Evolutionary conservation across 2,797 vertebrate species (phyloP).

Genomic region (Morus bassanus): DNA sequence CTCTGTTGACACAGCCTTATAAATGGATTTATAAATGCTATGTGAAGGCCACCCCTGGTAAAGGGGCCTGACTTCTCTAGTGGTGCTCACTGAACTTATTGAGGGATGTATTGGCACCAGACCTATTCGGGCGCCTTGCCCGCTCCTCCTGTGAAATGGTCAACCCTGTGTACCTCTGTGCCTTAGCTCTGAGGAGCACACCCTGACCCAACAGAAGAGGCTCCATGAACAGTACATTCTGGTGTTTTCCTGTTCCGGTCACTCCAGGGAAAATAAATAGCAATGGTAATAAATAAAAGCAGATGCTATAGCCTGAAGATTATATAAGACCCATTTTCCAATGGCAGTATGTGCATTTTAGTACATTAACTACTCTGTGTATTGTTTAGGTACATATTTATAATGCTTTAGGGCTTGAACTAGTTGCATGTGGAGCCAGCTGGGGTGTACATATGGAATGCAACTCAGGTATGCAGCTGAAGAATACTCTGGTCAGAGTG

Average conservation of each 20-base stretch:
- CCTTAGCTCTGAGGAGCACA: not conserved
- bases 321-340: not conserved
- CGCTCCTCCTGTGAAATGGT: not conserved
- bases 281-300: not conserved
- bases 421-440: not conserved
- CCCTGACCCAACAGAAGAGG: not conserved
- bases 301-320: not conserved
- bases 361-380: not conserved
- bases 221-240: rapidly evolving
- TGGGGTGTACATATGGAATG: not conserved
- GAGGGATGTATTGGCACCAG: not conserved
- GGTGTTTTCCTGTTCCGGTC: not conserved
- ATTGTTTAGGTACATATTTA: not conserved
- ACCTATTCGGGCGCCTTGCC: not conserved
- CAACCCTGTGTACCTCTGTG: not conserved
- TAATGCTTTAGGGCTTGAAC: not conserved
- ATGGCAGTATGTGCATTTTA: rapidly evolving
- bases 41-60: rapidly evolving
- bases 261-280: not conserved
- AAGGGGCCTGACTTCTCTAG: not conserved
- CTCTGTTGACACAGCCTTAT: not conserved
- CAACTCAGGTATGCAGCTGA: not conserved
- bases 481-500: not conserved
- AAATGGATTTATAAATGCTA: not conserved
- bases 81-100: not conserved